These are phyloP conservation scores for Rynchops niger DNA, from an alignment of 2,113 vertebrate species.

Conservation along the genomic window DNA sequence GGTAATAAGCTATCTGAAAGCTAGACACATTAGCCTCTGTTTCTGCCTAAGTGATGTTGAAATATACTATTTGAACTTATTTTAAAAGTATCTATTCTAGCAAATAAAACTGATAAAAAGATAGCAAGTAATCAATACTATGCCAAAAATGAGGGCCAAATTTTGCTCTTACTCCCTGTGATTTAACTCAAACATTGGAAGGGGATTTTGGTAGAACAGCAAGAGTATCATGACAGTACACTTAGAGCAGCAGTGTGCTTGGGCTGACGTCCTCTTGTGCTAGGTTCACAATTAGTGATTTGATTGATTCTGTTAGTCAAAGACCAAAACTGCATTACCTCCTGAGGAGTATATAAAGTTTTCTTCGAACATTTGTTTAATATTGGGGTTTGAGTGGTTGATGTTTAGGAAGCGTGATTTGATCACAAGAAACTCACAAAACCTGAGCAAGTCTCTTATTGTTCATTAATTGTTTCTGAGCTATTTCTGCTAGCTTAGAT, in stretches of 20 bases:
- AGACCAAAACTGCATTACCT: constrained; percentile 25
- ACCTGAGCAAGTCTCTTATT: neutral
- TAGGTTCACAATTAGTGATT: constrained; percentile 9
- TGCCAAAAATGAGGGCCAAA: neutral
- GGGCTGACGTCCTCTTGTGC: neutral
- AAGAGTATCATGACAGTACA: neutral
- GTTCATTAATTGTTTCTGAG: neutral
- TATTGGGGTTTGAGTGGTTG: neutral
- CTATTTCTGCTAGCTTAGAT: neutral
- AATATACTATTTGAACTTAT: constrained; percentile 22
- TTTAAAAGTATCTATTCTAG: constrained; percentile 29
- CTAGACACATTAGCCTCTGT: constrained; percentile 80
- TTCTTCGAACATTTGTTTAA: neutral
- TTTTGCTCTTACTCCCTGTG: neutral
- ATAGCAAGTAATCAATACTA: constrained; percentile 36
- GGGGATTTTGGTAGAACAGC: neutral
- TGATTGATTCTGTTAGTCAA: constrained; percentile 12
- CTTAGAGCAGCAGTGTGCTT: neutral
- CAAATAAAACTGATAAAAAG: constrained; percentile 66
- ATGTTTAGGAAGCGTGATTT: neutral
- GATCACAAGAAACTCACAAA: neutral
- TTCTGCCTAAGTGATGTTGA: constrained; percentile 55
- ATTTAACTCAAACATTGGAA: neutral
- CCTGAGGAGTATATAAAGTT: neutral
- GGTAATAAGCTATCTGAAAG: constrained; percentile 88